Percentiles rank a stretch among this genome's conserved stretches.
Evolutionary conservation across 1,140 invertebrate genomes (phyloP).

Genomic region (Geopemphigus sp.): DNA sequence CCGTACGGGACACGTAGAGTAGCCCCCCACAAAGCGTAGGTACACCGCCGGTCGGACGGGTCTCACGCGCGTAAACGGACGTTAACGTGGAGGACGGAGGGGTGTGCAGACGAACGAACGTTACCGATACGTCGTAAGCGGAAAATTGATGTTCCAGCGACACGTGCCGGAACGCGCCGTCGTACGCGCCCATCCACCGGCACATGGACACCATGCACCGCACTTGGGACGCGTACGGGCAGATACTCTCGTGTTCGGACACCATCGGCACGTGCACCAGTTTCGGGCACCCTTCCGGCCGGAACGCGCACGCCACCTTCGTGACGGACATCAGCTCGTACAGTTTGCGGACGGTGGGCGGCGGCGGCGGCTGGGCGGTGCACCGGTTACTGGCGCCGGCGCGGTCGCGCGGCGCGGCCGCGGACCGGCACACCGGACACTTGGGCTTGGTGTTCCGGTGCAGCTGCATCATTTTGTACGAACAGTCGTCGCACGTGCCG

Average conservation of each 20-base stretch:
- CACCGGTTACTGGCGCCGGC: no score
- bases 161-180: background rate
- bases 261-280: background rate
- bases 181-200: background rate
- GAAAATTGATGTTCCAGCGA: background rate
- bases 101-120: no score
- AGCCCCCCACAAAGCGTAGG: no score
- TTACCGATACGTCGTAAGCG: conserved; percentile 13
- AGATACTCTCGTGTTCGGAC: background rate
- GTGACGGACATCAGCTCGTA: background rate
- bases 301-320: background rate
- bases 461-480: background rate
- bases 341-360: background rate
- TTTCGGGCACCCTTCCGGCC: background rate
- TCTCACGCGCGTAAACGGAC: no score
- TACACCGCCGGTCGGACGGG: no score
- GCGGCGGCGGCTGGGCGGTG: background rate
- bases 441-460: background rate
- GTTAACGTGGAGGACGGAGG: no score
- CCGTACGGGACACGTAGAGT: no score
- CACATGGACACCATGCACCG: conserved; percentile 15
- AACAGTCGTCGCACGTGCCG: background rate
- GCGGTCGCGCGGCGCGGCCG: background rate
- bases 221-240: background rate
- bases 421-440: conserved; percentile 13